phyloP scores from a whole-genome alignment of 35 echinoderm and acorn worm genomes.

The Acanthaster planci region DNA sequence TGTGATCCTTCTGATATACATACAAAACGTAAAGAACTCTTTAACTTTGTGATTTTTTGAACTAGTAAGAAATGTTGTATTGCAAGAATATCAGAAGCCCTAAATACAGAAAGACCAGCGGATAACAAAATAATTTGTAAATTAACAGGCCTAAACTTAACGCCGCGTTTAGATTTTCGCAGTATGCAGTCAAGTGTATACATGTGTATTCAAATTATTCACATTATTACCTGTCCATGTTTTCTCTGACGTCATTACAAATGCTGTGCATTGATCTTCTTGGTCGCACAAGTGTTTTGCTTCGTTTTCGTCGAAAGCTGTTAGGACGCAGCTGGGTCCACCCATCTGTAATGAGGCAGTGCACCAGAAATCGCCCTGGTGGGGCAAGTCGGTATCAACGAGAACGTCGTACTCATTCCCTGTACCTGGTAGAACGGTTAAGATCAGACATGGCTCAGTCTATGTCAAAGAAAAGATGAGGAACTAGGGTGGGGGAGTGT shows the following conservation, averaged over 20 bases:
- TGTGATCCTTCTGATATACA: no score
- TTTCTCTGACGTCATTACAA: slow-evolving; percentile 70
- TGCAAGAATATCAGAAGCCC: neutral
- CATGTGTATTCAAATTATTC: neutral
- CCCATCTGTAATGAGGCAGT: slow-evolving; percentile 37
- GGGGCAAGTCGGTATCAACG: slow-evolving; percentile 31
- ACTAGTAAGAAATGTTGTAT: neutral
- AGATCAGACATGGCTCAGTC: no score
- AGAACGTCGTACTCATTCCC: neutral
- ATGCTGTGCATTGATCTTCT: slow-evolving; percentile 61
- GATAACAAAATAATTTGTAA: neutral
- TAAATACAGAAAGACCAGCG: neutral
- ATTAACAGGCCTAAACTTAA: neutral
- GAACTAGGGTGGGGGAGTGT: no score
- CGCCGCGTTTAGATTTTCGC: neutral
- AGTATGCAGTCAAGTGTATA: neutral
- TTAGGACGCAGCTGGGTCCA: slow-evolving; percentile 68
- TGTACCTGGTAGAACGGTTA: slow-evolving; percentile 22
- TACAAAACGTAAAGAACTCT: no score
- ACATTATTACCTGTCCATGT: slow-evolving; percentile 76
- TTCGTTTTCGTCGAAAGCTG: slow-evolving; percentile 69
- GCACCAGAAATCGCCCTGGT: slow-evolving; percentile 76
- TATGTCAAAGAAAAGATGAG: no score
- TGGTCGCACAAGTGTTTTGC: slow-evolving; percentile 61
- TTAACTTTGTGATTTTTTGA: neutral